A percentile compares a stretch with the other conserved stretches of the same genome.
These are phyloP conservation scores for Indicator indicator DNA, from an alignment of 2,113 vertebrate species.

Conservation along the genomic window DNA sequence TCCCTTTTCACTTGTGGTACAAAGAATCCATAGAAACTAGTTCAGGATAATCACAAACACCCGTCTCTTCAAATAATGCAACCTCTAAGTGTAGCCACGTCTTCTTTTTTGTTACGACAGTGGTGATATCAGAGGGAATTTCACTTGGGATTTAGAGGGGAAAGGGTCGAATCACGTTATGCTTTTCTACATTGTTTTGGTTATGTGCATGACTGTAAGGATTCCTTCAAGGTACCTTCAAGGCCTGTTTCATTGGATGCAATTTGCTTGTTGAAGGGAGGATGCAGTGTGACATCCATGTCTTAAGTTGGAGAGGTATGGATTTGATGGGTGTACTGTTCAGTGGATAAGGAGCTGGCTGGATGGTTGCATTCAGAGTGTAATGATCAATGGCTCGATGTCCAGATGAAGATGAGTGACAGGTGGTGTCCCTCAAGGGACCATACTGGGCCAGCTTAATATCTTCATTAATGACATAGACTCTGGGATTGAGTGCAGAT, in stretches of 20 bases:
- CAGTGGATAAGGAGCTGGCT: no score
- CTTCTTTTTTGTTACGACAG: background rate
- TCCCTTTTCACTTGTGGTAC: background rate
- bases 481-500: no score
- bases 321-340: no score
- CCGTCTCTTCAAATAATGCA: background rate
- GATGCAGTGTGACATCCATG: background rate
- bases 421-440: no score
- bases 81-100: background rate
- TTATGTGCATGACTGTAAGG: background rate
- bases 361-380: no score
- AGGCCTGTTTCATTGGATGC: background rate
- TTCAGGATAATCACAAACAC: background rate
- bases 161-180: background rate
- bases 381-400: no score
- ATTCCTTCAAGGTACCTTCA: background rate
- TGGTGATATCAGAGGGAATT: background rate
- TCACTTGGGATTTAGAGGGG: background rate
- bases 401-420: no score
- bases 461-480: no score
- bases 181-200: rapidly evolving
- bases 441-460: no score
- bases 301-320: no score
- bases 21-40: background rate
- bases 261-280: background rate